Conservation (phyloP, 1,140 invertebrate species). For the Oreohelix idahoensis region DNA sequence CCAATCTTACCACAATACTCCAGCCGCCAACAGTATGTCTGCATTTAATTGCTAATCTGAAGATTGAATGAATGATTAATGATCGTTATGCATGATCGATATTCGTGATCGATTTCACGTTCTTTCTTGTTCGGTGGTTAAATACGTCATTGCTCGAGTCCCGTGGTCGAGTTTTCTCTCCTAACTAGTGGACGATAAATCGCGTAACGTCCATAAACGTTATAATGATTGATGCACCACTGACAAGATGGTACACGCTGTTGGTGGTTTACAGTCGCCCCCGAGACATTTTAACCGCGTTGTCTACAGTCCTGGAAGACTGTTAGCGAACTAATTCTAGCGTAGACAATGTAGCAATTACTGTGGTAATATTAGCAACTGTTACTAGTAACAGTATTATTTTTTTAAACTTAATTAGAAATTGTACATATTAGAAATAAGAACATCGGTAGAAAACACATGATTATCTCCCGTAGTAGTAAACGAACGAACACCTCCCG, state of each 20-base stretch:
- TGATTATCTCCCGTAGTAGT: too few relatives aligned
- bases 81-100: conserved; percentile 2
- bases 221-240: background rate
- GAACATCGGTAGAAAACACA: too few relatives aligned
- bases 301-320: too few relatives aligned
- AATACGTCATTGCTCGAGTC: background rate
- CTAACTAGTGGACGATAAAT: background rate
- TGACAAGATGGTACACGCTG: background rate
- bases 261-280: too few relatives aligned
- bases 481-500: too few relatives aligned
- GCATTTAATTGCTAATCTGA: background rate
- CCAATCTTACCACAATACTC: background rate
- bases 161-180: background rate
- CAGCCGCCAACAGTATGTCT: background rate
- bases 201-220: background rate
- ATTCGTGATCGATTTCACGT: background rate
- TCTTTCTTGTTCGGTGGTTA: background rate
- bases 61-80: background rate
- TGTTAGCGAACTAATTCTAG: too few relatives aligned
- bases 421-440: too few relatives aligned
- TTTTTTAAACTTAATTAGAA: too few relatives aligned
- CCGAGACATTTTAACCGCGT: too few relatives aligned
- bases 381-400: too few relatives aligned
- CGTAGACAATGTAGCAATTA: too few relatives aligned
- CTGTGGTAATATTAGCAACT: too few relatives aligned